Percentiles rank a stretch among this genome's conserved stretches.
These are phyloP conservation scores for Drosophila anceps DNA, from an alignment of 2,888 invertebrate genomes.

Conservation along the genomic window DNA sequence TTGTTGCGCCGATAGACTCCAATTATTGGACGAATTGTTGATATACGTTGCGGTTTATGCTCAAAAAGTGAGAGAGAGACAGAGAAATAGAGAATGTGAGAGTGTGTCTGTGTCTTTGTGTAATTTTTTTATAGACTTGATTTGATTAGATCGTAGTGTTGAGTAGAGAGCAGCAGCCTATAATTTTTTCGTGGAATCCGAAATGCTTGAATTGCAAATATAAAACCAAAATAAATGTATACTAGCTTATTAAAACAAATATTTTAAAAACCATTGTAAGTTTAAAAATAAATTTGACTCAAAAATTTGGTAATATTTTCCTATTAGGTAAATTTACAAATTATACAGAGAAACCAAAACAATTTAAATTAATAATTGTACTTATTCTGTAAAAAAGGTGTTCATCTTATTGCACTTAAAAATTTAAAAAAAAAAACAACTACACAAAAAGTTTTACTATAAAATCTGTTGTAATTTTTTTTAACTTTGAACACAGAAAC, in stretches of 20 bases:
- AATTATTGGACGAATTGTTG: slow-evolving; percentile 85
- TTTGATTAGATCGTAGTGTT: slow-evolving; percentile 37
- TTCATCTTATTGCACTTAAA: too few relatives aligned
- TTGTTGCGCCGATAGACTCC: slow-evolving; percentile 80
- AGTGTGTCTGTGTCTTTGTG: background rate
- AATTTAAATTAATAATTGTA: too few relatives aligned
- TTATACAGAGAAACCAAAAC: too few relatives aligned
- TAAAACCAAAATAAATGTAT: background rate
- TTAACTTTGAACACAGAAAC: background rate
- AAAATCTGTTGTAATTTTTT: background rate
- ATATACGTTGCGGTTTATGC: slow-evolving; percentile 84
- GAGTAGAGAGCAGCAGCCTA: slow-evolving; percentile 20
- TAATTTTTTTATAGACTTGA: slow-evolving; percentile 23
- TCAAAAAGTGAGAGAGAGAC: slow-evolving; percentile 57
- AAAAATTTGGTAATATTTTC: too few relatives aligned
- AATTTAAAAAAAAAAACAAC: too few relatives aligned
- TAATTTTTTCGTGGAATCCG: slow-evolving; percentile 1
- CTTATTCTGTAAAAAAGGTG: too few relatives aligned
- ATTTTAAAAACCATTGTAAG: too few relatives aligned
- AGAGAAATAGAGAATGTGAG: slow-evolving; percentile 22
- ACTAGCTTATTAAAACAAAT: too few relatives aligned
- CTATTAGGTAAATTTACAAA: too few relatives aligned
- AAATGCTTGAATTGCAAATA: background rate
- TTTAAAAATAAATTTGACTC: too few relatives aligned
- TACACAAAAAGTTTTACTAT: background rate